Evolutionary conservation across 2,888 invertebrate genomes (phyloP), one percentile per base, ranked within the genome.

Genomic region (Phania funesta): DNA sequence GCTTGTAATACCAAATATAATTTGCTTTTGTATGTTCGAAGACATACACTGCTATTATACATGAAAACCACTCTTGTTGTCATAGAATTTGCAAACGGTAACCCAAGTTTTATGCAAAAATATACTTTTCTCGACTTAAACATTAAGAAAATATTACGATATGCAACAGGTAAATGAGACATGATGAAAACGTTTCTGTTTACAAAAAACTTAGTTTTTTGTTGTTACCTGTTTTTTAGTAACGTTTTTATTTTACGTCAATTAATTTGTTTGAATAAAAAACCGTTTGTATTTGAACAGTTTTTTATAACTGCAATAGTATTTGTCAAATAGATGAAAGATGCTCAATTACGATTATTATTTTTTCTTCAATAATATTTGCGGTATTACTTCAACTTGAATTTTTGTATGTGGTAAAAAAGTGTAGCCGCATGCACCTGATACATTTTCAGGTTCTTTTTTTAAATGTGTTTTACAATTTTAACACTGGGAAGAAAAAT

Each of bases 261-360:
- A 64, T 35, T 48, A 38, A 16, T 44, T 44, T 35, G 24, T 64
- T 48, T 38, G 1, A 18, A 52, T 16, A 22, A 65, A 35, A 64
- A 65, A 58, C 38, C 58, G 24, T 38, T 60, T 60, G 22, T 16
- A 24, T 58, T 58, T 38, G n/a, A 24, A n/a, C 22, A 38, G 38
- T 38, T 22, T 58, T 38, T 58, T 38, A 22, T 41, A 9, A 16
- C 3, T 16, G 9, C 38, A 16, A 24, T 3, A 9, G 22, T 13
- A 24, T 56, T 20, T 35, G 20, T 20, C 22, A 24, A 58, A 58
- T 11, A 9, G 5, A 18, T 3, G 4, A 24, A 24, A 60, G 24
- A 41, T 5, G 16, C 9, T 38, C 0, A 16, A 60, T 16, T 18
- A 32, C 29, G 26, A 16, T 18, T 18, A 54, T 1, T n/a, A 24